Conservation (phyloP, 2,888 invertebrate genomes). For the Hecatera dysodea region DNA sequence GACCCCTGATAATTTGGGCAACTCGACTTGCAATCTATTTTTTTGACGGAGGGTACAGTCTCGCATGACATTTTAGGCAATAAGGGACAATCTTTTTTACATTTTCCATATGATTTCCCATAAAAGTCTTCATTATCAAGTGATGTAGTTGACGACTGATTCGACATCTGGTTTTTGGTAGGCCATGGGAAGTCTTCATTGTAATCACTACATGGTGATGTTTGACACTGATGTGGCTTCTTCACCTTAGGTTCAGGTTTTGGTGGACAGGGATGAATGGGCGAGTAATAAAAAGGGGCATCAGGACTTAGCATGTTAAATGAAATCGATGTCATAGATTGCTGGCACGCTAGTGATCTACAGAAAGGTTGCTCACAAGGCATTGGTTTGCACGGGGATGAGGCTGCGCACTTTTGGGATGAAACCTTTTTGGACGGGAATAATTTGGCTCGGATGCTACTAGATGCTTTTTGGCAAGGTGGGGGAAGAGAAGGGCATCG, state of each 20-base stretch:
- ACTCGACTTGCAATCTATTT: conserved; percentile 60
- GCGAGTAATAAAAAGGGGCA: conserved; percentile 49
- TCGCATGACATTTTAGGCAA: conserved; percentile 59
- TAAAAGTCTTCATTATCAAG: neutral
- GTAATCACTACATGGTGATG: conserved; percentile 22
- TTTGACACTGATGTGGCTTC: conserved; percentile 8
- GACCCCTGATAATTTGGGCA: conserved; percentile 56
- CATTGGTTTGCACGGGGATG: conserved; percentile 25
- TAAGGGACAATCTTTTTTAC: conserved; percentile 36
- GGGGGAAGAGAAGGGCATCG: conserved; percentile 29
- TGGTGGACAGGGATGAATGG: conserved; percentile 56
- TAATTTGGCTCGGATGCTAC: conserved; percentile 3
- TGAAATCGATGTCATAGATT: conserved; percentile 29
- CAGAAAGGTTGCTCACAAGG: conserved; percentile 23
- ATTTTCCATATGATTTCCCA: conserved; percentile 7
- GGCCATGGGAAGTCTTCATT: conserved; percentile 46
- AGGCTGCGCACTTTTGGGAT: conserved; percentile 6
- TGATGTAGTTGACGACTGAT: conserved; percentile 42
- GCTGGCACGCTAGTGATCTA: conserved; percentile 43
- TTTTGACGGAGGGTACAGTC: conserved; percentile 47
- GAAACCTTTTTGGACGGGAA: conserved; percentile 23
- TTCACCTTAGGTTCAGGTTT: conserved; percentile 7
- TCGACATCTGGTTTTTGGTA: conserved; percentile 48
- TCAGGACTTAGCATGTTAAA: conserved; percentile 27
- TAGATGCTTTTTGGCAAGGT: conserved; percentile 31